phyloP scores from a whole-genome alignment of 1,140 invertebrate species.

The Cydia fagiglandana region DNA sequence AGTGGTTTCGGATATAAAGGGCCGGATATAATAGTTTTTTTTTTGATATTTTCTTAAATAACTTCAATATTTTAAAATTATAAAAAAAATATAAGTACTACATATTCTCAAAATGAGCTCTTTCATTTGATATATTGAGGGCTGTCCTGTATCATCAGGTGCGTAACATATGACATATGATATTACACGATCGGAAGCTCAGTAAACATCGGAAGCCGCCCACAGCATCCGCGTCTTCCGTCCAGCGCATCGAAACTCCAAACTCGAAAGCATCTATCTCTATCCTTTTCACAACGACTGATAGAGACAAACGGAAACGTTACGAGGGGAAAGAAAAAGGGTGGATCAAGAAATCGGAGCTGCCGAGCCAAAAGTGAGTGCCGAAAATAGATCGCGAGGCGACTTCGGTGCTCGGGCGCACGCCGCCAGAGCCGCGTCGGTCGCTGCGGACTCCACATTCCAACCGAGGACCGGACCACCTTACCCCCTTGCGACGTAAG shows the following conservation, averaged over 20 bases:
- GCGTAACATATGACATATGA: background rate
- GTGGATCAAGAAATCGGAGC: conserved; percentile 67
- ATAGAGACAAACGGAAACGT: background rate
- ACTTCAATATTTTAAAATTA: too few relatives aligned
- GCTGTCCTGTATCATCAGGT: background rate
- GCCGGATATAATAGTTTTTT: too few relatives aligned
- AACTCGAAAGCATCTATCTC: background rate
- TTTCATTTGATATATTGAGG: background rate
- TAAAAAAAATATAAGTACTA: too few relatives aligned
- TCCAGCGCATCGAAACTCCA: background rate
- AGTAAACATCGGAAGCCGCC: background rate
- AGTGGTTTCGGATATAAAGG: too few relatives aligned
- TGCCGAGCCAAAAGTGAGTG: conserved; percentile 70
- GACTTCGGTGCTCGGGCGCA: conserved; percentile 33
- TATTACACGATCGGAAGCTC: background rate
- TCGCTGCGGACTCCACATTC: conserved; percentile 79
- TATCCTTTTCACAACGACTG: background rate
- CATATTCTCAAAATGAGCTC: too few relatives aligned
- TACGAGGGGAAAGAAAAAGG: too few relatives aligned
- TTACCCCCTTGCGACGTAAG: conserved; percentile 75
- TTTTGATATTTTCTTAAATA: too few relatives aligned
- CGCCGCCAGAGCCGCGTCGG: conserved; percentile 72
- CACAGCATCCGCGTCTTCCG: background rate
- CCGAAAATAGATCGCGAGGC: conserved; percentile 61
- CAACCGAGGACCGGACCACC: conserved; percentile 70